These are phyloP conservation scores for Drosophila monieri DNA, from an alignment of 2,888 invertebrate genomes.

Conservation along the genomic window DNA sequence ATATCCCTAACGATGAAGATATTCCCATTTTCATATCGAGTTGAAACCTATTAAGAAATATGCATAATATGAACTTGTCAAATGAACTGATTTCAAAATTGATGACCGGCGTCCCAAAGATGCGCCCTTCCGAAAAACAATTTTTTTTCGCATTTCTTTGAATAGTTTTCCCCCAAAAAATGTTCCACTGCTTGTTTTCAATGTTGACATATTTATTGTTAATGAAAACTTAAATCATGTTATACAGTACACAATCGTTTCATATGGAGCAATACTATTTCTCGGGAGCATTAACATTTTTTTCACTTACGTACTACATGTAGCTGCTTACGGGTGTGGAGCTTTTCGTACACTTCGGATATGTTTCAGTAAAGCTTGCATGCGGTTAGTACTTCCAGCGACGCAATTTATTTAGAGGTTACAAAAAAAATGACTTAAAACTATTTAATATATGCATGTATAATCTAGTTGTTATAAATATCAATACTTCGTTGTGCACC, in stretches of 20 bases:
- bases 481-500: slow-evolving; percentile 71
- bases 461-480: slow-evolving; percentile 47
- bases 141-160: background rate
- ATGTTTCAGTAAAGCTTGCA: slow-evolving; percentile 27
- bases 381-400: slow-evolving; percentile 38
- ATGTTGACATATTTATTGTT: slow-evolving; percentile 40
- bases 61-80: background rate
- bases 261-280: slow-evolving; percentile 60
- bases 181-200: slow-evolving; percentile 10
- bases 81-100: background rate
- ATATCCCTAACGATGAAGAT: background rate
- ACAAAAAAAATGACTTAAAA: slow-evolving; percentile 70
- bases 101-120: background rate
- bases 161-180: background rate
- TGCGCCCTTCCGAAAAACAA: background rate
- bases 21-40: background rate
- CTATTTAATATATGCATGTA: slow-evolving; percentile 59
- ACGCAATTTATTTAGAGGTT: slow-evolving; percentile 55
- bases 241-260: slow-evolving; percentile 63
- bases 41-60: background rate
- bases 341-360: slow-evolving; percentile 15
- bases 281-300: slow-evolving; percentile 69
- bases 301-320: slow-evolving; percentile 30
- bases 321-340: background rate
- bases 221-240: slow-evolving; percentile 48